phyloP scores from a whole-genome alignment of 1,140 invertebrate genomes.

The Tetramorium parvispinum region DNA sequence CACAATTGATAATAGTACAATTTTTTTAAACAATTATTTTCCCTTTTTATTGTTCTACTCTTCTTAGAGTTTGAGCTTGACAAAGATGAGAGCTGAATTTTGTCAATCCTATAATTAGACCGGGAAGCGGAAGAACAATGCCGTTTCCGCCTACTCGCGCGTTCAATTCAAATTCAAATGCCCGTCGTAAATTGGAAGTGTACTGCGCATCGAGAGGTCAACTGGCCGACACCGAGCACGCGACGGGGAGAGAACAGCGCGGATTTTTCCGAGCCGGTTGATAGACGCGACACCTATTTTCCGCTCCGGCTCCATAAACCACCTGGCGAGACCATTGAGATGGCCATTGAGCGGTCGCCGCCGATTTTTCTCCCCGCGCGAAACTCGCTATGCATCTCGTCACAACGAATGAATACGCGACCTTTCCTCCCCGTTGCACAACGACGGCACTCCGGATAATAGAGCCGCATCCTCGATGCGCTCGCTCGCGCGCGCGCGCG shows the following conservation, averaged over 20 bases:
- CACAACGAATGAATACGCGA: constrained; percentile 59
- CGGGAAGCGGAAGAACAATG: constrained; percentile 25
- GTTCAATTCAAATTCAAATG: constrained; percentile 40
- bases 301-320: constrained; percentile 51
- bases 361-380: constrained; percentile 42
- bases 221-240: constrained; percentile 16
- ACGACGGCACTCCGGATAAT: constrained; percentile 62
- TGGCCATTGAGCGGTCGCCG: constrained; percentile 12
- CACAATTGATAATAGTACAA: not conserved
- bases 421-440: constrained; percentile 60
- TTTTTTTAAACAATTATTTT: not conserved
- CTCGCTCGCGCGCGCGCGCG: not conserved
- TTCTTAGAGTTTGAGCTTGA: not conserved
- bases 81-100: not conserved
- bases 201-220: constrained; percentile 24
- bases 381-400: constrained; percentile 25
- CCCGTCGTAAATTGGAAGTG: constrained; percentile 40
- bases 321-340: constrained; percentile 46
- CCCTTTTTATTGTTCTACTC: too few species aligned
- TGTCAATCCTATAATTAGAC: constrained; percentile 6
- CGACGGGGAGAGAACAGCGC: constrained; percentile 16
- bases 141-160: not conserved
- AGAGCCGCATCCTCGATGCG: constrained; percentile 54
- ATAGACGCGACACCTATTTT: constrained; percentile 54
- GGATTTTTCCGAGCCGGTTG: constrained; percentile 44